Evolutionary conservation across 2,888 invertebrate genomes (phyloP).

Genomic region (Lepas anatifera): DNA sequence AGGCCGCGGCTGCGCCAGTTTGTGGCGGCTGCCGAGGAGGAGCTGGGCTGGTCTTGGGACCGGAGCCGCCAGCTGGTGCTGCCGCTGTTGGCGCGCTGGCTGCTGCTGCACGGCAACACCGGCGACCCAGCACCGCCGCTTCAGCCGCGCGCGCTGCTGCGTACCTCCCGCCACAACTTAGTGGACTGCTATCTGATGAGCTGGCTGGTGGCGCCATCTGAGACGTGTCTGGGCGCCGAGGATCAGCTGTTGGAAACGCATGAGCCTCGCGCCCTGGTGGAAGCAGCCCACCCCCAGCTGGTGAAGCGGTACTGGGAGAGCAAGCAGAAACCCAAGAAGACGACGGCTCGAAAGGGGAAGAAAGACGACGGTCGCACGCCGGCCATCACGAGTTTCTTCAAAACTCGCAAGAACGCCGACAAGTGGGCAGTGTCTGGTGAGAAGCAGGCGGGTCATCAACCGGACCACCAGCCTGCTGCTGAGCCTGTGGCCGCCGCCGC

Average conservation of each 20-base stretch:
- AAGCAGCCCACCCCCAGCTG: background rate
- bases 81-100: conserved; percentile 3
- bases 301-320: background rate
- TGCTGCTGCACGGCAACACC: background rate
- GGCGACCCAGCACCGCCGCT: background rate
- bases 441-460: background rate
- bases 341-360: background rate
- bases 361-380: background rate
- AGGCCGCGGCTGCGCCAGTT: background rate
- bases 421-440: background rate
- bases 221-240: background rate
- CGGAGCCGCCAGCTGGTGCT: background rate
- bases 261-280: background rate
- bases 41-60: background rate
- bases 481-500: too few species aligned
- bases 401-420: background rate
- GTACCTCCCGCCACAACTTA: background rate
- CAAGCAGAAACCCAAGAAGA: background rate
- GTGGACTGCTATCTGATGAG: background rate
- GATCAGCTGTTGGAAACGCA: background rate
- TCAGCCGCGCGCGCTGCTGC: background rate
- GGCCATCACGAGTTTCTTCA: background rate
- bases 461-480: background rate
- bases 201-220: background rate
- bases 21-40: background rate